phyloP scores from a whole-genome alignment of 2,113 vertebrate species.

The Colius striatus region DNA sequence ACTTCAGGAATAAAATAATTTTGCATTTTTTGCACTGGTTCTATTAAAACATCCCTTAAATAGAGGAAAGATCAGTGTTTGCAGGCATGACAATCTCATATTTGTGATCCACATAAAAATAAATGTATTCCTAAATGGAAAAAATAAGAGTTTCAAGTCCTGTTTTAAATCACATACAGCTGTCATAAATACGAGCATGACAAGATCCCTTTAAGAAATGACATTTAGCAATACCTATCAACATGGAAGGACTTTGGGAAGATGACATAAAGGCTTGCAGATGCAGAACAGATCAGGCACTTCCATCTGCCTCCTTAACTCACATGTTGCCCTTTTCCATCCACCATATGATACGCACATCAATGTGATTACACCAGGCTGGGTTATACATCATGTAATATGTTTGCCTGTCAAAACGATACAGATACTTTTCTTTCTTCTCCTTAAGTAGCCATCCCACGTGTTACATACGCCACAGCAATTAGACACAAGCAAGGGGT shows the following conservation, averaged over 20 bases:
- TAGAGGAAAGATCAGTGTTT: neutral
- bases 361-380: neutral
- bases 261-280: neutral
- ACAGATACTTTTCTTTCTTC: neutral
- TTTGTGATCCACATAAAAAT: neutral
- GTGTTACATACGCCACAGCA: neutral
- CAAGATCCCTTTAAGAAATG: neutral
- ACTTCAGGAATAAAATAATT: neutral
- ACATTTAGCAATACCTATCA: neutral
- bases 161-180: neutral
- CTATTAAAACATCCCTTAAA: neutral
- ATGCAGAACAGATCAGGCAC: neutral
- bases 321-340: conserved; percentile 30
- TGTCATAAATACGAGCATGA: neutral
- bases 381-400: neutral
- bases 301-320: conserved; percentile 44
- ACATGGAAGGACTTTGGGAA: neutral
- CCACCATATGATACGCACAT: neutral
- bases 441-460: neutral
- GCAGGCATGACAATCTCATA: neutral
- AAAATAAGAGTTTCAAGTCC: neutral
- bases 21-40: neutral
- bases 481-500: neutral
- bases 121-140: neutral
- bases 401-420: neutral